Evolutionary conservation across 1,140 invertebrate species (phyloP), one percentile per base, ranked within the genome.

Genomic region (Potamilus streckersoni): DNA sequence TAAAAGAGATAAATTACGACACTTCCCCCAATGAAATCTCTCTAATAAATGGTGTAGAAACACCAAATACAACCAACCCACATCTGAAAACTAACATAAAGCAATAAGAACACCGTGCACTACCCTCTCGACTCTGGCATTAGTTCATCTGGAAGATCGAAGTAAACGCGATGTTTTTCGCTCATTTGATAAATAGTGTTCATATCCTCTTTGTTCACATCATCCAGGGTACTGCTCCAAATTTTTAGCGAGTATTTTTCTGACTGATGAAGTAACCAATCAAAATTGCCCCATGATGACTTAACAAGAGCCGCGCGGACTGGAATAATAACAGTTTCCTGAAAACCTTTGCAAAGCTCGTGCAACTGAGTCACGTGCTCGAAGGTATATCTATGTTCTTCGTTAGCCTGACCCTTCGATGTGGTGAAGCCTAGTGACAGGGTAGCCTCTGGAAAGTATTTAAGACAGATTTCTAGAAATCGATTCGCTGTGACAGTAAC

Each of bases 401-500:
- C 73, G 11, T 75, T 62, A 12, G 71, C 71, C 14, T 38, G 73
- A 15, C 74, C 91, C 82, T 92, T 92, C 57, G 90, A 90, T 2
- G 95, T 96, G 3, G 94, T 96, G 96, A 96, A 97, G 17, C 96
- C 96, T 55, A 96, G 90, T 12, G 95, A 96, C 12, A 97, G 88
- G 0, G 93, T 93, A 1, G 92, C 90, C 8, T 93, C 89, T 0
- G 93, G 92, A 72, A 95, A 93, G 38, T 90, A 87, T 56, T 91
- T 90, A 0, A 89, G 78, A 49, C 38, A 49, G 84, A 91, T 19
- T 82, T 84, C 73, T 88, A 94, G 86, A 88, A 97, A 97, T 19
- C 88, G 83, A 3, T 87, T 88, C 0, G 94, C 89, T 85, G 95
- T 92, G 1, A 97, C 93, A 2, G 93, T 93, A 23, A 82, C 89